These are phyloP conservation scores for Enteromius argenteus DNA, from an alignment of 2,797 vertebrate species.

Conservation along the genomic window DNA sequence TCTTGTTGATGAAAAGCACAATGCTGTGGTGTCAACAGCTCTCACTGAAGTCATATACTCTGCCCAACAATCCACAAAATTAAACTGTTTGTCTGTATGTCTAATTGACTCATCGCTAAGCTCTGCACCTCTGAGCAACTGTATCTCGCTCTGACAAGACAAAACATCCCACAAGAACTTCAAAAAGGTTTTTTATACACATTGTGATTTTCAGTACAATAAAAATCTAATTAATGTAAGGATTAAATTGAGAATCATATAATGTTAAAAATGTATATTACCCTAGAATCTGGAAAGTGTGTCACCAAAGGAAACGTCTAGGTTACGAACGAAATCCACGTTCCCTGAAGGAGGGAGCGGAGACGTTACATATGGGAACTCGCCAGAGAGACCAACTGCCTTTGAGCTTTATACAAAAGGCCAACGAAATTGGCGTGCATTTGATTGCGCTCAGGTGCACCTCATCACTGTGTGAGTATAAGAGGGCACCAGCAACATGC, in stretches of 20 bases:
- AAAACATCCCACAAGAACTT: background rate
- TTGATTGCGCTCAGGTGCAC: no score
- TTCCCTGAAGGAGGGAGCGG: no score
- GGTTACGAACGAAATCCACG: no score
- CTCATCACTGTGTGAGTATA: no score
- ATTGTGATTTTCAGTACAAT: background rate
- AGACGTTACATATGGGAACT: no score
- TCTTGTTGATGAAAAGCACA: conserved; percentile 27
- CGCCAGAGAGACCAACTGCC: no score
- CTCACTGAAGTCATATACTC: conserved; percentile 11
- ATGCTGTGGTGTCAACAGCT: conserved; percentile 24
- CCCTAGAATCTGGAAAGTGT: no score
- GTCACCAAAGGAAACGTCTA: background rate
- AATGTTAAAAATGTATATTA: background rate
- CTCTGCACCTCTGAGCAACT: background rate
- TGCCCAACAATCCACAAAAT: background rate
- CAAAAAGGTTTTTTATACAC: background rate
- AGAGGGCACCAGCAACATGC: no score
- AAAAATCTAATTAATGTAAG: no score
- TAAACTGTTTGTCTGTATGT: background rate
- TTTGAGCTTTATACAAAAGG: no score
- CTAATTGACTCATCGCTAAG: background rate
- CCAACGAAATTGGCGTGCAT: no score
- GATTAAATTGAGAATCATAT: background rate
- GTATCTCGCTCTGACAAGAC: background rate